Conservation (phyloP, 37 sponge, comb jelly and placozoan species). For the Theonella swinhoei region DNA sequence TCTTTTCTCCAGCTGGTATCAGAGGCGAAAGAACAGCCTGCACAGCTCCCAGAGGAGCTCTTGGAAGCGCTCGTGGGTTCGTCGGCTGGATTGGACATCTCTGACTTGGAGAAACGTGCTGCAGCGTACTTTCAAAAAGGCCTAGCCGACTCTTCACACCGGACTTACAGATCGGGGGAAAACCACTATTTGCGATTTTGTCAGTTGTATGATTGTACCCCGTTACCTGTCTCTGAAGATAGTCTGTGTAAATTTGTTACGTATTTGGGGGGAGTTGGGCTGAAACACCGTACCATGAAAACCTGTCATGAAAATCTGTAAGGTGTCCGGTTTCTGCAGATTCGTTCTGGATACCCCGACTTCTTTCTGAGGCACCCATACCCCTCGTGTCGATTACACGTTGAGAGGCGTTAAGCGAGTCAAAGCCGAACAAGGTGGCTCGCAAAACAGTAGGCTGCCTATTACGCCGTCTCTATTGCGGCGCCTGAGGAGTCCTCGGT, state of each 20-base stretch:
- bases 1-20: slow-evolving; percentile 30
- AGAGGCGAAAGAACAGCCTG: not conserved
- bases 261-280: not conserved
- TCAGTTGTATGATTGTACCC: not conserved
- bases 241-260: slow-evolving; percentile 3
- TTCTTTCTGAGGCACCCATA: not conserved
- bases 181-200: not conserved
- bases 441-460: slow-evolving; percentile 2
- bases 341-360: slow-evolving; percentile 4
- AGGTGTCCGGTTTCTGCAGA: slow-evolving; percentile 13
- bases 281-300: slow-evolving; percentile 27
- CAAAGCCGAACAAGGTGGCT: slow-evolving; percentile 9
- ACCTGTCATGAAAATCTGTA: slow-evolving; percentile 18
- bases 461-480: not conserved
- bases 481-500: too few relatives aligned
- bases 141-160: slow-evolving; percentile 13
- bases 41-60: slow-evolving; percentile 14
- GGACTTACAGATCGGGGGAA: slow-evolving; percentile 3
- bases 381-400: not conserved
- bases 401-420: slow-evolving; percentile 14
- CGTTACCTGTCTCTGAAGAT: not conserved
- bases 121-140: slow-evolving; percentile 11
- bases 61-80: not conserved
- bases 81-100: slow-evolving; percentile 39
- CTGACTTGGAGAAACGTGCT: not conserved